Evolutionary conservation across 2,113 vertebrate species (phyloP).

Genomic region (Pristiophorus japonicus): DNA sequence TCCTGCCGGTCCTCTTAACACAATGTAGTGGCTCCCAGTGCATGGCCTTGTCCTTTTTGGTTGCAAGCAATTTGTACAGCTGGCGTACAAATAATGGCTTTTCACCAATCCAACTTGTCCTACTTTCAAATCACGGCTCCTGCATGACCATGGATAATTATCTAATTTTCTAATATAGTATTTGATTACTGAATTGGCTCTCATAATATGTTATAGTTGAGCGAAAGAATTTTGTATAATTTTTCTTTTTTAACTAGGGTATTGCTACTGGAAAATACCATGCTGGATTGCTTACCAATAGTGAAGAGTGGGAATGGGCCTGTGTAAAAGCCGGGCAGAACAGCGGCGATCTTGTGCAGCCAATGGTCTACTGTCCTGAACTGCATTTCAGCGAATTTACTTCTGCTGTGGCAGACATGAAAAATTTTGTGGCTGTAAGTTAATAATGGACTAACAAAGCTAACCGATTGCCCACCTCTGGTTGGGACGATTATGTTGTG

Average conservation of each 20-base stretch:
- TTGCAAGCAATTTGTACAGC: background rate
- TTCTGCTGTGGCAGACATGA: slow-evolving; percentile 41
- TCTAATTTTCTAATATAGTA: background rate
- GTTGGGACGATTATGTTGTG: background rate
- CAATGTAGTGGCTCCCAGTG: background rate
- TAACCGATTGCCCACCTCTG: background rate
- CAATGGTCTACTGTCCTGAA: slow-evolving; percentile 39
- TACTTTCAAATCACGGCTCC: background rate
- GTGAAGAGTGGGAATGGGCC: slow-evolving; percentile 39
- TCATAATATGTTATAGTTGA: background rate
- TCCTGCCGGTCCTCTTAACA: background rate
- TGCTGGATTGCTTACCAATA: slow-evolving; percentile 39
- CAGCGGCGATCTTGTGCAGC: slow-evolving; percentile 40
- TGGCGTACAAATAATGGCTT: background rate
- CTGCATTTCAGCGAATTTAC: slow-evolving; percentile 42
- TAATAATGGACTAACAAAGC: too few relatives aligned
- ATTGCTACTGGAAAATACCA: slow-evolving; percentile 39
- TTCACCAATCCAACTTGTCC: background rate
- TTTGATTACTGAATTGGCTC: background rate
- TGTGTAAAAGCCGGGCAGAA: slow-evolving; percentile 39
- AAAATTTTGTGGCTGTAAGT: slow-evolving; percentile 41
- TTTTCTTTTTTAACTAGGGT: slow-evolving; percentile 22
- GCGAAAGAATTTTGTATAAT: background rate
- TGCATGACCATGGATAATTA: too few relatives aligned
- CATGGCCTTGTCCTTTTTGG: background rate